Evolutionary conservation across 2,888 invertebrate genomes (phyloP).

Genomic region (Ennomos fuscantarius): DNA sequence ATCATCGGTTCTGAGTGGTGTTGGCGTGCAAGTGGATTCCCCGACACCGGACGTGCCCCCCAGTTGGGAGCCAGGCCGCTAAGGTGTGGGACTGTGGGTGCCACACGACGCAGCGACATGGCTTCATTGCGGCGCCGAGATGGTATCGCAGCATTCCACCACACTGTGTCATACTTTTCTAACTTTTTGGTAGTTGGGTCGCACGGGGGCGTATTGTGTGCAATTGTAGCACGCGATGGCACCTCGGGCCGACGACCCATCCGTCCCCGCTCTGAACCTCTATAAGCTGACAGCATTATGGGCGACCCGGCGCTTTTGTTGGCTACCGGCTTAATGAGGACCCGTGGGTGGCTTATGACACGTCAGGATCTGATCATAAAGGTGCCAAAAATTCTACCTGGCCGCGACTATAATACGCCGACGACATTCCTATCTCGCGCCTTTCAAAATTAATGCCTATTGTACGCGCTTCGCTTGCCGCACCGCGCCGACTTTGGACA

Average conservation of each 20-base stretch:
- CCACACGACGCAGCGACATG: constrained; percentile 42
- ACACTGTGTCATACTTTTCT: constrained; percentile 75
- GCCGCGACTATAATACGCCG: constrained; percentile 56
- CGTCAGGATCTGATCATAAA: constrained; percentile 82
- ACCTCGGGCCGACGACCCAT: constrained; percentile 78
- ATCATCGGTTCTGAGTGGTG: constrained; percentile 70
- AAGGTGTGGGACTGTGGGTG: constrained; percentile 59
- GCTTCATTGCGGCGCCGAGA: constrained; percentile 63
- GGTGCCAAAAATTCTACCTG: constrained; percentile 84
- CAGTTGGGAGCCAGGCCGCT: constrained; percentile 56
- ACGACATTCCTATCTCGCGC: constrained; percentile 78
- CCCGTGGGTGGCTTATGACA: constrained; percentile 83
- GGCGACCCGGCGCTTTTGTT: constrained; percentile 79
- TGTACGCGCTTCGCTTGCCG: constrained; percentile 53
- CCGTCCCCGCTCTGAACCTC: constrained; percentile 54
- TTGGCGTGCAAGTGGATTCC: constrained; percentile 63
- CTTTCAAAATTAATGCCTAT: constrained; percentile 81
- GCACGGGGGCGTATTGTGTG: constrained; percentile 78
- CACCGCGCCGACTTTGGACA: constrained; percentile 37
- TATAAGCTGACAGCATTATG: constrained; percentile 81
- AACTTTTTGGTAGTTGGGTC: constrained; percentile 79
- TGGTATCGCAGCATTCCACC: constrained; percentile 60
- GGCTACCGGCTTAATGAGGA: constrained; percentile 81
- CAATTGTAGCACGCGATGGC: constrained; percentile 81
- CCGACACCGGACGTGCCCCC: constrained; percentile 64